Evolutionary conservation across 2,797 vertebrate genomes (phyloP).

Genomic region (Simalia tracyae): DNA sequence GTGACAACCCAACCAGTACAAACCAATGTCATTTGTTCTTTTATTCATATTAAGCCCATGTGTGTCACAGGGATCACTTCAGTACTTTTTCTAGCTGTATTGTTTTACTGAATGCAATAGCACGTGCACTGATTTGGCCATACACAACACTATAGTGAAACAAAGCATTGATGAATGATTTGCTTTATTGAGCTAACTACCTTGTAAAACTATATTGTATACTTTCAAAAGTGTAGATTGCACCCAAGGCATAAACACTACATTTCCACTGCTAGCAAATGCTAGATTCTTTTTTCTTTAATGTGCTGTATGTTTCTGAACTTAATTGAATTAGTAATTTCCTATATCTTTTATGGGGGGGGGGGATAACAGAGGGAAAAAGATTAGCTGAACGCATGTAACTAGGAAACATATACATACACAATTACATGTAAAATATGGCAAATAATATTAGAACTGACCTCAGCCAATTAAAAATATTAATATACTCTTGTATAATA

Average conservation of each 20-base stretch:
- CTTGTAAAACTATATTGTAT: neutral
- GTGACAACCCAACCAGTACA: neutral
- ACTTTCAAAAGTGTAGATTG: neutral
- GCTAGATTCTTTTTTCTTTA: neutral
- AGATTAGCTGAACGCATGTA: slow-evolving; percentile 38
- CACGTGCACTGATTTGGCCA: neutral
- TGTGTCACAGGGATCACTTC: neutral
- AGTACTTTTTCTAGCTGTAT: neutral
- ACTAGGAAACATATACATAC: slow-evolving; percentile 68
- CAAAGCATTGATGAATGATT: neutral
- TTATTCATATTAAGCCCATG: neutral
- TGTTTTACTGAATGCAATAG: neutral
- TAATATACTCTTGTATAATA: slow-evolving; percentile 72
- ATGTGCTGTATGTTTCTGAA: neutral
- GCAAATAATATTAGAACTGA: slow-evolving; percentile 64
- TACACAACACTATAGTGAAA: neutral
- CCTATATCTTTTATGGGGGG: neutral
- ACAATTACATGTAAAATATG: slow-evolving; percentile 70
- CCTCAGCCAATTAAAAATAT: slow-evolving; percentile 77
- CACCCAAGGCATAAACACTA: neutral
- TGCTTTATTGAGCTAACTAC: neutral
- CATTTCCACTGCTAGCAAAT: neutral
- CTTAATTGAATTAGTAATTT: neutral
- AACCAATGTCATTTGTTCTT: neutral
- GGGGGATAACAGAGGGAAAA: neutral